Evolutionary conservation across 2,113 vertebrate species (phyloP).

Genomic region (Seriola dumerili): DNA sequence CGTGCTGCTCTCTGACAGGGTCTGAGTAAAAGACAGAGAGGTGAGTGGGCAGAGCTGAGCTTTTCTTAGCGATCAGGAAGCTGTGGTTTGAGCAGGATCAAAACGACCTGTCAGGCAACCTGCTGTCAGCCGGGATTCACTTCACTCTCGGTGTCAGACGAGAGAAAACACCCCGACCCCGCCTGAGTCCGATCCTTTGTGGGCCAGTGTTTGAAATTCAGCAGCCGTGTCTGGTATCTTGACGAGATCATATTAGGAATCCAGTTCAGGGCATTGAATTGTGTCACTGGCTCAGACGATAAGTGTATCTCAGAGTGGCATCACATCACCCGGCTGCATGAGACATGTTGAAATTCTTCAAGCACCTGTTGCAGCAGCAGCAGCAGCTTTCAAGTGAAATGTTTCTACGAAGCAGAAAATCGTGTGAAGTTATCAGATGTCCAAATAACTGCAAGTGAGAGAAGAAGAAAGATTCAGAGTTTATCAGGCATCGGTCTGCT

Average conservation of each 20-base stretch:
- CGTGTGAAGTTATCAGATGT: slow-evolving; percentile 45
- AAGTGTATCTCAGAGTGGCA: background rate
- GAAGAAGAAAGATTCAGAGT: background rate
- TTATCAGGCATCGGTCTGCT: no score
- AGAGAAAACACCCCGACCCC: background rate
- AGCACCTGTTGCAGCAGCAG: background rate
- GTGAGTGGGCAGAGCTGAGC: slow-evolving; percentile 36
- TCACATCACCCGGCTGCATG: background rate
- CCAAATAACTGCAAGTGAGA: no score
- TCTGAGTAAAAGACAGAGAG: slow-evolving; percentile 41
- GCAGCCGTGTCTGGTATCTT: background rate
- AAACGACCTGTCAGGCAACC: slow-evolving; percentile 8
- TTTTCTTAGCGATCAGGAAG: background rate
- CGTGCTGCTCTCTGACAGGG: slow-evolving; percentile 10
- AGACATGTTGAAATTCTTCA: background rate
- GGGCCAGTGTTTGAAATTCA: background rate
- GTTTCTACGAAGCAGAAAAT: slow-evolving; percentile 29
- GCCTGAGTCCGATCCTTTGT: background rate
- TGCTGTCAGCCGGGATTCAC: background rate
- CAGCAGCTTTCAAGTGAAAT: slow-evolving; percentile 6
- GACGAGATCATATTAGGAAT: slow-evolving; percentile 12
- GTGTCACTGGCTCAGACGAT: background rate
- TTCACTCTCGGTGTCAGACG: background rate
- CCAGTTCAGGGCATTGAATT: background rate
- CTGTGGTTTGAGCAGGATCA: slow-evolving; percentile 24